Evolutionary conservation across 2,888 invertebrate genomes (phyloP), one percentile per base, ranked within the genome.

Genomic region (Drosophila pegasa): DNA sequence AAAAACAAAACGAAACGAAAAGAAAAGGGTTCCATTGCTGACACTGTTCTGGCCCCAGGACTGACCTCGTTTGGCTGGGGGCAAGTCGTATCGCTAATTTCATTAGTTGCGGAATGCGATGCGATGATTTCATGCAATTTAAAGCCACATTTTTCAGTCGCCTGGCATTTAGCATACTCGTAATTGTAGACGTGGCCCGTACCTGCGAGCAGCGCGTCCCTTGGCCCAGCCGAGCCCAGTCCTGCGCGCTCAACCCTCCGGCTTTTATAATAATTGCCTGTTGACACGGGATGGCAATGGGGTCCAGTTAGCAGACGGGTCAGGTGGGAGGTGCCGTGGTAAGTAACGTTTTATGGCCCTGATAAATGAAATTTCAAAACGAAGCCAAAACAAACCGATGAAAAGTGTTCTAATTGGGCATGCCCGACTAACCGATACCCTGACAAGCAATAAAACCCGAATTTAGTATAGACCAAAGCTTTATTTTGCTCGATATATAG

Each of bases 221-320:
- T 27, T 16, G 27, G 27, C 45, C 45, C 18, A 7, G 27, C 27
- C 69, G 43, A 43, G 22, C 18, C 43, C 4, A 31, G 9, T 47
- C 35, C 20, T 7, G 31, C 33, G 18, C 16, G 43, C 66, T 48
- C 77, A 72, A 43, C 71, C 71, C 85, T 38, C 67, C 69, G 62
- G 87, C 88, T 87, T 88, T 89, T 87, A 89, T 80, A 79, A 84
- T 89, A 89, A 89, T 89, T 89, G 90, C 89, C 87, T 84, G 88
- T 89, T 89, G 90, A 89, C 89, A 89, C 88, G 89, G 90, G 86
- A 89, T 76, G 73, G 75, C 82, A 69, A 66, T 56, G 77, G 64
- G 71, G 67, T 29, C 48, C 62, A 62, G 67, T 58, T 62, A 18
- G 43, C 51, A 56, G 51, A 45, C 38, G 67, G 25, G 43, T 25